Percentiles rank a stretch among this genome's conserved stretches.
These are phyloP conservation scores for Watsonalla cultraria DNA, from an alignment of 2,888 invertebrate genomes.

Conservation along the genomic window DNA sequence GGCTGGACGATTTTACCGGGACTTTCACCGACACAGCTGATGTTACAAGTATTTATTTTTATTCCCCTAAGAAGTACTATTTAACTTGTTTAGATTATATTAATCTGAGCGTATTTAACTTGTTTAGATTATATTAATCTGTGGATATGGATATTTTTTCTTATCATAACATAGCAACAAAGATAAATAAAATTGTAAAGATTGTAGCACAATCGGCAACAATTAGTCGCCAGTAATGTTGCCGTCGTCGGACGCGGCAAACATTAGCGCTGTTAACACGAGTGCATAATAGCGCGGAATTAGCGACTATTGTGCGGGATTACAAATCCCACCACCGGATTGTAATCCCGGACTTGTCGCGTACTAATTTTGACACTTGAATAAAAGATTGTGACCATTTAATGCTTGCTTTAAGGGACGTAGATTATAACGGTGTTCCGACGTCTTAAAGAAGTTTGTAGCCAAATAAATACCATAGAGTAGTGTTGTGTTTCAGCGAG, in stretches of 20 bases:
- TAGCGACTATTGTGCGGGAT: constrained; percentile 40
- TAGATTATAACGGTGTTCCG: too few species aligned
- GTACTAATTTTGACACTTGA: background rate
- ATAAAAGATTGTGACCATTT: background rate
- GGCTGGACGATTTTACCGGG: too few species aligned
- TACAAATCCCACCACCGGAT: background rate
- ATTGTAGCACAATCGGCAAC: background rate
- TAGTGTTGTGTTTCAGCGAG: too few species aligned
- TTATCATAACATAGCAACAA: background rate
- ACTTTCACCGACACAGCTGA: too few species aligned
- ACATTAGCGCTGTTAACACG: constrained; percentile 49
- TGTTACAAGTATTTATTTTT: too few species aligned
- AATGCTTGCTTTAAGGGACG: background rate
- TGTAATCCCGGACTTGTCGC: background rate
- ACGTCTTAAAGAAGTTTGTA: too few species aligned
- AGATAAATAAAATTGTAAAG: background rate
- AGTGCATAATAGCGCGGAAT: constrained; percentile 52
- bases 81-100: too few species aligned
- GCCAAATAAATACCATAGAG: too few species aligned
- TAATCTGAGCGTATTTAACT: too few species aligned
- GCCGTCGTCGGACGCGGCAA: constrained; percentile 31
- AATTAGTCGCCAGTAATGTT: constrained; percentile 8
- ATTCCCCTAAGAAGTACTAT: too few species aligned
- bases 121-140: too few species aligned
- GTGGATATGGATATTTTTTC: too few species aligned